Percentiles rank a stretch among this genome's conserved stretches.
Evolutionary conservation across 2,113 vertebrate species (phyloP).

Genomic region (Pseudolaguvia tuberculata): DNA sequence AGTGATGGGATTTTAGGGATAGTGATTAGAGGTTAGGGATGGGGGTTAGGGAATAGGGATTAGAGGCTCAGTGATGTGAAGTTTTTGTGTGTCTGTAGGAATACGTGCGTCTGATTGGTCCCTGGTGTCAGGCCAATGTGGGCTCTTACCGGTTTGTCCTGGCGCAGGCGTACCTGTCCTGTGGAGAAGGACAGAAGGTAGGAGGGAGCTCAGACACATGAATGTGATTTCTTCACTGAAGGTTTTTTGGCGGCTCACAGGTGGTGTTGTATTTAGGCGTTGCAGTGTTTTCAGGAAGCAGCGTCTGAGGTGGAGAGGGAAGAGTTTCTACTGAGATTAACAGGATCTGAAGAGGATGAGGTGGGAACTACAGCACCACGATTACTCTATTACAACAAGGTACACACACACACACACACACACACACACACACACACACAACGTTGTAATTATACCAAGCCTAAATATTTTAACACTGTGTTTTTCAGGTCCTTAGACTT

Average conservation of each 20-base stretch:
- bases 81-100: slow-evolving; percentile 65
- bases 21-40: too few species aligned
- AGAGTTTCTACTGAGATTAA: slow-evolving; percentile 84
- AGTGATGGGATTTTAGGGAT: too few species aligned
- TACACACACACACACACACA: slow-evolving; percentile 44
- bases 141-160: slow-evolving; percentile 91
- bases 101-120: slow-evolving; percentile 81
- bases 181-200: slow-evolving; percentile 92
- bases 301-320: slow-evolving; percentile 87
- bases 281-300: slow-evolving; percentile 87
- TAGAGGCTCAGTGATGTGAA: too few species aligned
- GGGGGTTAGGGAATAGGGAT: too few species aligned
- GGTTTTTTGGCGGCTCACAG: background rate
- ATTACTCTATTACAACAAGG: slow-evolving; percentile 92
- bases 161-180: slow-evolving; percentile 87
- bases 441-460: too few species aligned
- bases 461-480: background rate
- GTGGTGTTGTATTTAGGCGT: slow-evolving; percentile 66
- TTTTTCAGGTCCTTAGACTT: slow-evolving; percentile 78
- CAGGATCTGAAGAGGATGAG: slow-evolving; percentile 69
- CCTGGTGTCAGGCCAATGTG: slow-evolving; percentile 91
- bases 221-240: too few species aligned
- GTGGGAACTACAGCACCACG: slow-evolving; percentile 66
- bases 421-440: slow-evolving; percentile 2
- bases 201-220: background rate